Base-by-base conservation (phyloP, 2,113 vertebrate species). In the Xenopus laevis region DNA sequence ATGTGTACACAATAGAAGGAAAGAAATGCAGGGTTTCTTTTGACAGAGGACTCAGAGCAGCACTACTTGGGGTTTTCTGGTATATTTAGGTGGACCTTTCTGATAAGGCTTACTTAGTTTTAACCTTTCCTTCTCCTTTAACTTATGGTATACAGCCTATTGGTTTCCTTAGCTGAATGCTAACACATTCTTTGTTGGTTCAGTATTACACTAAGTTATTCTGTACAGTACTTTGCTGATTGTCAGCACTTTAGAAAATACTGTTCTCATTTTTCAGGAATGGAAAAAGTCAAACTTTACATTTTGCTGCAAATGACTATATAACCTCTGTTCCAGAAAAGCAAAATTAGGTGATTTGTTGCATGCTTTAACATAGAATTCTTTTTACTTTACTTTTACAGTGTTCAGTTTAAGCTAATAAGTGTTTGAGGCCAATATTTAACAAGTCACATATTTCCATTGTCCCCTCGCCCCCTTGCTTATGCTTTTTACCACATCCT, bases 401-500 rank as follows among this genome's bases (percentile, higher is more conserved):
- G 87, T 77, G 62, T 83, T 90, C 85, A 88, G 92, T 93, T 93
- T 89, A 70, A 87, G 82, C 84, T 92, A 92, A 94, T 92, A 94
- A 91, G 84, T 92, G 84, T 91, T 86, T 91, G 91, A 86, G 90
- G 91, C 91, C 90, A 90, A 90, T 87, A 91, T 89, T 94, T 96
- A 94, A 94, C 91, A 90, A 96, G 92, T 93, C 92, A 93, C 92
- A 91, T 92, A 92, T 91, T 91, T 87, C 91, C 84, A 88, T 85
- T 88, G 88, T 92, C 89, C 91, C 90, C 86, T 90, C 91, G 90
- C 93, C 93, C 90, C 93, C 94, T 93, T 96, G 74, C 95, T 95
- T 96, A 95, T 96, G 93, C 95, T 96, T 98, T 78, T 97, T 95
- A 98, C 96, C 96, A 98, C 97, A 97, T 98, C 97, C 96, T 95